Conservation (phyloP, 2,888 invertebrate species). For the Saturnia japonica region DNA sequence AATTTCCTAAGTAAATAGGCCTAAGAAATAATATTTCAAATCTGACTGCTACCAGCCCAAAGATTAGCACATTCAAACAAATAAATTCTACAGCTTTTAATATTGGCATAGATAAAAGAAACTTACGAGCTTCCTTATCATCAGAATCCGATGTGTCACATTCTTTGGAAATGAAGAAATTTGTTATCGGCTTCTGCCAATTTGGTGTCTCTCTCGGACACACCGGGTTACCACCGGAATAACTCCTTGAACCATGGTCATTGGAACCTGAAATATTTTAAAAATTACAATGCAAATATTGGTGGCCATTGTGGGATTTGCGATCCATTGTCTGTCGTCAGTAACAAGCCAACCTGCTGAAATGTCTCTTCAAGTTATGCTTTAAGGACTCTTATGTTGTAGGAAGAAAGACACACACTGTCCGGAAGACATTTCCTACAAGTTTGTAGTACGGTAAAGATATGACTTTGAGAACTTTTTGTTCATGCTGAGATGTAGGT, state of each 20-base stretch:
- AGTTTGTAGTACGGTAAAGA: too few species aligned
- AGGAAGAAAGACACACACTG: too few species aligned
- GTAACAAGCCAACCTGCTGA: background rate
- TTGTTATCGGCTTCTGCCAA: slow-evolving; percentile 82
- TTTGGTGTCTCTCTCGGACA: slow-evolving; percentile 79
- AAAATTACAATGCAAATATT: too few species aligned
- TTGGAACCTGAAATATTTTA: slow-evolving; percentile 38
- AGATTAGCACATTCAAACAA: background rate
- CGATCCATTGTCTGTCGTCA: too few species aligned
- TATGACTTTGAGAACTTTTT: too few species aligned
- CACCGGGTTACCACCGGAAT: slow-evolving; percentile 74
- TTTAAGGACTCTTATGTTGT: too few species aligned
- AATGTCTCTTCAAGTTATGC: too few species aligned
- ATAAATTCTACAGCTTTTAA: background rate
- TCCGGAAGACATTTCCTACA: too few species aligned
- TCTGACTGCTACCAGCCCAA: background rate
- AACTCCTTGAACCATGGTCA: slow-evolving; percentile 37
- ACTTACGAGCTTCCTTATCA: slow-evolving; percentile 30
- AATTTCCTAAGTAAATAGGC: too few species aligned
- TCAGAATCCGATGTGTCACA: slow-evolving; percentile 28
- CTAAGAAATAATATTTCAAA: too few species aligned
- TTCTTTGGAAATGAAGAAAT: slow-evolving; percentile 65
- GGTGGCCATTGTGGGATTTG: too few species aligned
- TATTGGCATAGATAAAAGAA: background rate
- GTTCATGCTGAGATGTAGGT: too few species aligned